Evolutionary conservation across 2,888 invertebrate species (phyloP).

Genomic region (Sarcophaga rosellei): DNA sequence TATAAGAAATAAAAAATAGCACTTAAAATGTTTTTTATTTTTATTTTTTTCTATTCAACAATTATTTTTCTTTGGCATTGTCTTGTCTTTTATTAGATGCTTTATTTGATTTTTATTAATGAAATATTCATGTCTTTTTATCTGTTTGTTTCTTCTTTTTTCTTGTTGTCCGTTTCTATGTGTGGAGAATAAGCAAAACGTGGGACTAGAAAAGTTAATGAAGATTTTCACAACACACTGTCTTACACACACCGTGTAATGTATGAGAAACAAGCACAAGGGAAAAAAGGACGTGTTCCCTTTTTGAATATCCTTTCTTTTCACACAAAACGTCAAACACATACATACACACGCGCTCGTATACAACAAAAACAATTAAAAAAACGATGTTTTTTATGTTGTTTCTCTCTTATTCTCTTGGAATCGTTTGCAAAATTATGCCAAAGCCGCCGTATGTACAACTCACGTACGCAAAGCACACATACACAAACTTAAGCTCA

Average conservation of each 20-base stretch:
- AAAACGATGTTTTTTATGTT: slow-evolving; percentile 19
- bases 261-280: slow-evolving; percentile 17
- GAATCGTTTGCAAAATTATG: slow-evolving; percentile 66
- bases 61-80: not conserved
- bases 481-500: slow-evolving; percentile 21
- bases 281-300: slow-evolving; percentile 61
- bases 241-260: not conserved
- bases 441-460: slow-evolving; percentile 64
- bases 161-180: not conserved
- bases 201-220: slow-evolving; percentile 9
- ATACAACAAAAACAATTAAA: not conserved
- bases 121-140: slow-evolving; percentile 24
- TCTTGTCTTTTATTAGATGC: slow-evolving; percentile 21
- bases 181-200: slow-evolving; percentile 10
- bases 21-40: slow-evolving; percentile 11
- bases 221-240: not conserved
- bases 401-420: slow-evolving; percentile 28
- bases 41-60: not conserved
- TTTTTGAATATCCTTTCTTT: slow-evolving; percentile 48
- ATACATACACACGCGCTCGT: not conserved
- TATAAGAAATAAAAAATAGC: slow-evolving; percentile 12
- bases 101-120: slow-evolving; percentile 36
- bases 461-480: slow-evolving; percentile 48
- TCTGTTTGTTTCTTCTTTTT: not conserved
- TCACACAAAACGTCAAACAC: slow-evolving; percentile 16